phyloP scores from a whole-genome alignment of 2,888 invertebrate species.

The Brenthis ino region DNA sequence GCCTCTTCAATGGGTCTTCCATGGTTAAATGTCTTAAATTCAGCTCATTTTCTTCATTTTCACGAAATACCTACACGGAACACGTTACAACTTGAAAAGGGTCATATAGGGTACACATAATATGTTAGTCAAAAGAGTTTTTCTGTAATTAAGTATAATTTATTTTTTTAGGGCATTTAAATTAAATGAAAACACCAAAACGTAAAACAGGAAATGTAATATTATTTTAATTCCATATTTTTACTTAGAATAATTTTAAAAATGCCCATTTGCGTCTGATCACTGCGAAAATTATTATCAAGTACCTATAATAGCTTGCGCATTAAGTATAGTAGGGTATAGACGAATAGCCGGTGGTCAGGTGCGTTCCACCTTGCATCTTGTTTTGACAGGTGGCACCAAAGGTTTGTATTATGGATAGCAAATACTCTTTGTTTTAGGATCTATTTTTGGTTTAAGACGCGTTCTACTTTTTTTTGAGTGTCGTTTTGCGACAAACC shows the following conservation, averaged over 20 bases:
- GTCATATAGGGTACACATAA: too few species aligned
- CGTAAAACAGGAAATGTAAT: conserved; percentile 3
- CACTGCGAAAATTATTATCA: conserved; percentile 12
- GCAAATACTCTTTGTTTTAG: conserved; percentile 46
- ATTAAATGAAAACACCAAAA: conserved; percentile 1
- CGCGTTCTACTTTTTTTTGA: conserved; percentile 24
- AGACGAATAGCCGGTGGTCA: conserved; percentile 48
- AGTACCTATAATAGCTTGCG: conserved; percentile 16
- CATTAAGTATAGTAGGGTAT: conserved; percentile 23
- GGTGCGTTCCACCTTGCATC: conserved; percentile 69
- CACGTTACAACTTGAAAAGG: too few species aligned
- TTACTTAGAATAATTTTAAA: conserved; percentile 11
- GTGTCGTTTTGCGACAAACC: conserved; percentile 16
- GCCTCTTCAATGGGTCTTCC: too few species aligned
- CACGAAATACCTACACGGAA: too few species aligned
- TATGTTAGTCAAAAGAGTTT: too few species aligned
- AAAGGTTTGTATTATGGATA: conserved; percentile 52
- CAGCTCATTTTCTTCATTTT: too few species aligned
- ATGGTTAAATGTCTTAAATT: too few species aligned
- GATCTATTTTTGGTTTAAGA: conserved; percentile 44
- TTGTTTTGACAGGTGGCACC: conserved; percentile 76
- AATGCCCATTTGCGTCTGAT: conserved; percentile 21
- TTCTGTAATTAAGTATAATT: too few species aligned
- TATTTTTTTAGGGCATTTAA: neutral
- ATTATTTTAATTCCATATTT: conserved; percentile 17